These are phyloP conservation scores for Aldabrachelys gigantea DNA, from an alignment of 2,113 vertebrate species.

Conservation along the genomic window DNA sequence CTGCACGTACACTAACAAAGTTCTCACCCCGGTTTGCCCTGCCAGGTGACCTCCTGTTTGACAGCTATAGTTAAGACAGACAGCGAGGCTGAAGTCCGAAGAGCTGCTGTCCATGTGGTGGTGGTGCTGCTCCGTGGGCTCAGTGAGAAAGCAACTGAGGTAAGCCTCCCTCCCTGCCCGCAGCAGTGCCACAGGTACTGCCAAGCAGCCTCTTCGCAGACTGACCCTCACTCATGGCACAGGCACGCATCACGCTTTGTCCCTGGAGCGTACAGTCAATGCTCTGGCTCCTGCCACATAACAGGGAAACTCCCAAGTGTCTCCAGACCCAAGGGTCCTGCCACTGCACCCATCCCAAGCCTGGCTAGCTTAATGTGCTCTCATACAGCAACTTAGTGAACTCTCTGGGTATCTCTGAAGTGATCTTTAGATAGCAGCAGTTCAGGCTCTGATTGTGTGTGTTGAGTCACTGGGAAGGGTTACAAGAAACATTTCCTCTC, in stretches of 20 bases:
- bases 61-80: conserved; percentile 88
- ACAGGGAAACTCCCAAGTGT: background rate
- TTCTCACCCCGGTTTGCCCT: background rate
- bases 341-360: too few species aligned
- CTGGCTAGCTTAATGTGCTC: too few species aligned
- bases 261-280: background rate
- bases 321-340: background rate
- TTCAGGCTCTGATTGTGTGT: background rate
- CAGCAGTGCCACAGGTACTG: fast-evolving
- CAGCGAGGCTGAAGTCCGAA: conserved; percentile 86
- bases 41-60: conserved; percentile 79
- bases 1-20: fast-evolving
- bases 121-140: conserved; percentile 90
- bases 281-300: too few species aligned
- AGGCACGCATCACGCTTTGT: too few species aligned
- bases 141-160: conserved; percentile 88
- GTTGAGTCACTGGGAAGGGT: background rate
- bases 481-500: conserved; percentile 4
- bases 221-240: background rate
- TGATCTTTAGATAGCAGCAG: background rate
- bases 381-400: background rate
- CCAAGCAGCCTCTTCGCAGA: background rate
- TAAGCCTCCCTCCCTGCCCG: conserved; percentile 52
- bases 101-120: conserved; percentile 91
- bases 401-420: too few species aligned